A percentile compares a stretch with the other conserved stretches of the same genome.
These are phyloP conservation scores for Pollenia griseotomentosa DNA, from an alignment of 2,888 invertebrate genomes.

Conservation along the genomic window DNA sequence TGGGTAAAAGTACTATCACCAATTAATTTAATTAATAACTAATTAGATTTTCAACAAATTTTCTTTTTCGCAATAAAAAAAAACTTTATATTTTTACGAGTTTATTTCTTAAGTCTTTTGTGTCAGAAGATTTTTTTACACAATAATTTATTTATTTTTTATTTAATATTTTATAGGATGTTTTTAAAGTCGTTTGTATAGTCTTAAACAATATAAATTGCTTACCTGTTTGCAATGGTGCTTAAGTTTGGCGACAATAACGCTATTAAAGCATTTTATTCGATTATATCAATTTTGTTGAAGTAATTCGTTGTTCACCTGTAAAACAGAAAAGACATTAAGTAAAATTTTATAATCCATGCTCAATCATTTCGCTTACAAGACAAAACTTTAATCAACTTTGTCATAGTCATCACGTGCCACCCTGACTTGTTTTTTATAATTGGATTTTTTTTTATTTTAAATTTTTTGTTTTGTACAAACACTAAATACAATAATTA, in stretches of 20 bases:
- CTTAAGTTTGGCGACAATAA: constrained; percentile 60
- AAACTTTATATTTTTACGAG: not conserved
- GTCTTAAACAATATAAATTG: not conserved
- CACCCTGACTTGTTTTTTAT: constrained; percentile 54
- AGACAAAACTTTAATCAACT: constrained; percentile 33
- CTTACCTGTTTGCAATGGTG: constrained; percentile 59
- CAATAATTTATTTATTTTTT: not conserved
- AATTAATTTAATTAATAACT: too few species aligned
- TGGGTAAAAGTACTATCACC: too few species aligned
- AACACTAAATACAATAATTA: constrained; percentile 66
- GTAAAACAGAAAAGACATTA: constrained; percentile 31
- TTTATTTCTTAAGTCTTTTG: constrained; percentile 4
- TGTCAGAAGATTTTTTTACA: too few species aligned
- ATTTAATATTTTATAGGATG: constrained; percentile 1
- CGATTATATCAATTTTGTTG: constrained; percentile 40
- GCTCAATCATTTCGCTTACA: constrained; percentile 43
- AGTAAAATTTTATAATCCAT: constrained; percentile 21
- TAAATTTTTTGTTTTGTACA: not conserved
- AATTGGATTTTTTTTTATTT: constrained; percentile 41
- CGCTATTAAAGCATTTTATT: constrained; percentile 51
- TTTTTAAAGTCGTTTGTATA: not conserved
- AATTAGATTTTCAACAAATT: too few species aligned
- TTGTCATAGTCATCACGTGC: constrained; percentile 70
- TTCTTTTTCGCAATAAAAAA: too few species aligned
- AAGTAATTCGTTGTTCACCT: constrained; percentile 50